phyloP scores from a whole-genome alignment of 2,113 vertebrate species.

The Hymenochirus boettgeri region DNA sequence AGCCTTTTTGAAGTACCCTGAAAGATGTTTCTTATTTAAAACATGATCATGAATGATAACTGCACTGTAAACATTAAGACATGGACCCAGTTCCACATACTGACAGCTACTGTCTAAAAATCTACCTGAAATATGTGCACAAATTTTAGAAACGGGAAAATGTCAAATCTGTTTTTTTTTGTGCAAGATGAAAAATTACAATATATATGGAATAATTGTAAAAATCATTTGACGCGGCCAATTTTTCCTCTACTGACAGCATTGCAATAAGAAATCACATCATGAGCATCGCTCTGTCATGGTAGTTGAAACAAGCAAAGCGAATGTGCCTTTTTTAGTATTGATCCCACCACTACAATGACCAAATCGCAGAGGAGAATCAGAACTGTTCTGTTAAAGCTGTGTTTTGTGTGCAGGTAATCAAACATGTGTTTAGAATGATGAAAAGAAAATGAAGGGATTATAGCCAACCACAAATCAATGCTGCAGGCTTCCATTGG shows the following conservation, averaged over 20 bases:
- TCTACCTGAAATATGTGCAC: neutral
- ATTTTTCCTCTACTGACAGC: slow-evolving; percentile 5
- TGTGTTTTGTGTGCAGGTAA: slow-evolving; percentile 26
- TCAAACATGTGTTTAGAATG: slow-evolving; percentile 31
- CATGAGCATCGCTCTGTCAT: slow-evolving; percentile 26
- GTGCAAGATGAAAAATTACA: slow-evolving; percentile 1
- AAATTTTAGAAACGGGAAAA: slow-evolving; percentile 1
- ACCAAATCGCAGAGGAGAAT: slow-evolving; percentile 18
- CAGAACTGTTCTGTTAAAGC: slow-evolving; percentile 23
- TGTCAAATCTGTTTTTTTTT: slow-evolving; percentile 2
- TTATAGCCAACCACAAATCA: slow-evolving; percentile 14
- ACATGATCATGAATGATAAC: too few species aligned
- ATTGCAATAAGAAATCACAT: slow-evolving; percentile 25
- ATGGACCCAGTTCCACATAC: neutral
- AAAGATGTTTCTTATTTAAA: too few species aligned
- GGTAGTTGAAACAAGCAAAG: slow-evolving; percentile 35
- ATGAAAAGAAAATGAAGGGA: slow-evolving; percentile 23
- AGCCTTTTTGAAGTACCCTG: too few species aligned
- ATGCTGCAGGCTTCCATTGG: slow-evolving; percentile 9
- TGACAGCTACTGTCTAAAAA: neutral
- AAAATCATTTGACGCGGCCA: slow-evolving; percentile 22
- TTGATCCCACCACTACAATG: slow-evolving; percentile 24
- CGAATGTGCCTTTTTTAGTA: slow-evolving; percentile 27
- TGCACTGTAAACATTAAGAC: neutral
- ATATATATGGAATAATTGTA: slow-evolving; percentile 22